Percentiles rank a stretch among this genome's conserved stretches.
Conservation (phyloP, 2,113 vertebrate species). For the Polyodon spathula region DNA sequence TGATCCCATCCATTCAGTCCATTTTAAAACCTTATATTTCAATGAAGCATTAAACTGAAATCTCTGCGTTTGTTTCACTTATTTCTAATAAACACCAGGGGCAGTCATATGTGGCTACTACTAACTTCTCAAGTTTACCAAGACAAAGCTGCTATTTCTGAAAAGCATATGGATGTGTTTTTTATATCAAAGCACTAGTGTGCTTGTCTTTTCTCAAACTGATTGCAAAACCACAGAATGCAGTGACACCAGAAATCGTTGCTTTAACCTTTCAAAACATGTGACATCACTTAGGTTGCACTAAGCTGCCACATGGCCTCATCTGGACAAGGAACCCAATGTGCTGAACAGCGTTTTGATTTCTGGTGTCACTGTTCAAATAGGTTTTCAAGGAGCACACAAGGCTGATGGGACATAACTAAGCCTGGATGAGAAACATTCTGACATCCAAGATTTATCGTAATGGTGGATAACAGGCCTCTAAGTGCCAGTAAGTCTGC, state of each 20-base stretch:
- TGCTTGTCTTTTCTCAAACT: no score
- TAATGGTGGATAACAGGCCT: slow-evolving; percentile 61
- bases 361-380: slow-evolving; percentile 87
- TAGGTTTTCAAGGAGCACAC: slow-evolving; percentile 33
- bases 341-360: slow-evolving; percentile 63
- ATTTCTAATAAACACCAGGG: no score
- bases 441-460: slow-evolving; percentile 63
- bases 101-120: no score
- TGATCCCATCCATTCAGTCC: no score
- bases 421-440: slow-evolving; percentile 96
- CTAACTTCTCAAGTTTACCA: no score
- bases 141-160: no score
- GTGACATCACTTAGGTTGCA: slow-evolving; percentile 69
- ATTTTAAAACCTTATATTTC: no score
- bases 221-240: slow-evolving; percentile 21
- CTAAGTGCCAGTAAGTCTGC: slow-evolving; percentile 45
- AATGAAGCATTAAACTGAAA: no score
- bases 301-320: slow-evolving; percentile 70
- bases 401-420: slow-evolving; percentile 45
- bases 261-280: slow-evolving; percentile 49
- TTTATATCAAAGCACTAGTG: no score
- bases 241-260: slow-evolving; percentile 60
- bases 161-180: no score
- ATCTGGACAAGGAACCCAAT: slow-evolving; percentile 38
- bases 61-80: no score